Evolutionary conservation across 2,113 vertebrate species (phyloP).

Genomic region (Aleadryas rufinucha): DNA sequence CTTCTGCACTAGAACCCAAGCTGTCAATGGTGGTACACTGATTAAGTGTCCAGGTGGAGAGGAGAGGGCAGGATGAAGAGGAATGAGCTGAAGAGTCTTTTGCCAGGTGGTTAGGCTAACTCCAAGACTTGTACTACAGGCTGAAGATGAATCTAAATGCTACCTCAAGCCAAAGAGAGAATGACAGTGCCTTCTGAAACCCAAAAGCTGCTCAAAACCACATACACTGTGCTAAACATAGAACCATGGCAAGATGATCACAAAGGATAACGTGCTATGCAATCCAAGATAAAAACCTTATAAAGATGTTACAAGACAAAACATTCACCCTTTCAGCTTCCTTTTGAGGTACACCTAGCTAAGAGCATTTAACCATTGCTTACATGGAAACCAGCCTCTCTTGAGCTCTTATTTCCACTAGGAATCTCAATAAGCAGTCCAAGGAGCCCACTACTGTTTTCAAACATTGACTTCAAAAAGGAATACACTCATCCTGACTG

Average conservation of each 20-base stretch:
- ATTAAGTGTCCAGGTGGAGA: background rate
- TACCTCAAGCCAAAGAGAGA: background rate
- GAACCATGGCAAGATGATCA: background rate
- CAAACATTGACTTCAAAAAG: conserved; percentile 30
- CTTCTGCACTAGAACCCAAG: background rate
- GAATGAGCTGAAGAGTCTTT: background rate
- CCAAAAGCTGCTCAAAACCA: background rate
- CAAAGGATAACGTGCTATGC: background rate
- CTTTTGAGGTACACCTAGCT: background rate
- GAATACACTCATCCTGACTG: conserved; percentile 1
- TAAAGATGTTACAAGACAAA: background rate
- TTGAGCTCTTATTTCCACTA: background rate
- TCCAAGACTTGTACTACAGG: background rate
- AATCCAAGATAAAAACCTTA: background rate
- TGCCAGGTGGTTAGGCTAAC: background rate
- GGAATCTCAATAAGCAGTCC: conserved; percentile 15
- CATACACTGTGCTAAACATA: background rate
- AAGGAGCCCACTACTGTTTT: conserved; percentile 10
- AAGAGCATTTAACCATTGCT: background rate
- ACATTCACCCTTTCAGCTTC: background rate
- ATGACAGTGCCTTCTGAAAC: background rate
- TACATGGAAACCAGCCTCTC: background rate
- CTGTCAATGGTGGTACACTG: background rate
- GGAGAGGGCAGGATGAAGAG: background rate
- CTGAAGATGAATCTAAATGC: background rate